Evolutionary conservation across 2,113 vertebrate species (phyloP).

Genomic region (Psammodynastes pulverulentus): DNA sequence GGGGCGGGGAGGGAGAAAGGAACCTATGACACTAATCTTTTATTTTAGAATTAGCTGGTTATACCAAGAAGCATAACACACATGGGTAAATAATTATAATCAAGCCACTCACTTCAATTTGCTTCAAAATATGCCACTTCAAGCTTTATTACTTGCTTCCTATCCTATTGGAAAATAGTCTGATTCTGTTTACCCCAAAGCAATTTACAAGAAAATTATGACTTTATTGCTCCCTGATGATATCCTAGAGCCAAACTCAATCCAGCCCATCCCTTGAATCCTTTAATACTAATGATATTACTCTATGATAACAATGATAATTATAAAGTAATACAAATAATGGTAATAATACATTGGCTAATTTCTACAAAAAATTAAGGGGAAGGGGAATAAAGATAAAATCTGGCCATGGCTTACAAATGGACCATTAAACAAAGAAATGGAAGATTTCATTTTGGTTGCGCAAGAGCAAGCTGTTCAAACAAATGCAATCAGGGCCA

Average conservation of each 20-base stretch:
- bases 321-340: neutral
- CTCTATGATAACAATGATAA: neutral
- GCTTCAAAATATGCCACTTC: neutral
- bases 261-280: neutral
- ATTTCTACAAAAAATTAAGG: neutral
- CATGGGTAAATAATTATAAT: neutral
- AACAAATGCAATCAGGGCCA: neutral
- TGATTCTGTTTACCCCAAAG: neutral
- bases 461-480: neutral
- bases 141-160: neutral
- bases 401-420: neutral
- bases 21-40: neutral
- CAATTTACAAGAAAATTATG: neutral
- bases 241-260: neutral
- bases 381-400: neutral
- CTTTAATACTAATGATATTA: neutral
- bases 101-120: neutral
- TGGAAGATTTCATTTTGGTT: neutral
- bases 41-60: neutral
- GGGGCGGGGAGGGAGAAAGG: neutral
- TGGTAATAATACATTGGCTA: neutral
- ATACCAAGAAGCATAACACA: neutral
- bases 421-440: neutral
- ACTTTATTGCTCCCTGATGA: neutral
- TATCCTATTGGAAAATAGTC: neutral